Percentiles rank a stretch among this genome's conserved stretches.
Evolutionary conservation across 1,140 invertebrate species (phyloP).

Genomic region (Eurosta solidaginis): DNA sequence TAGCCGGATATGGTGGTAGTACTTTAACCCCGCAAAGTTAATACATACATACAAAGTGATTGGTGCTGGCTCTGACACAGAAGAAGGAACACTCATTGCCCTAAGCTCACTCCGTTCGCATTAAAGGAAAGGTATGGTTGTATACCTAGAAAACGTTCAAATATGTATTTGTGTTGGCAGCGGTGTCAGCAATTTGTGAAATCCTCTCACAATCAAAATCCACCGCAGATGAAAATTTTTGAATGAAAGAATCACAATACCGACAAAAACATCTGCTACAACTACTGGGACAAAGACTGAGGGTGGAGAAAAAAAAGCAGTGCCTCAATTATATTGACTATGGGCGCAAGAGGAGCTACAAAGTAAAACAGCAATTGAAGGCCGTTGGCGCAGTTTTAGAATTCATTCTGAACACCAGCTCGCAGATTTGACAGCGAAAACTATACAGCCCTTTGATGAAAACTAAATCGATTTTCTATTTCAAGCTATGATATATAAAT

Average conservation of each 20-base stretch:
- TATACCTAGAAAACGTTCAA: not conserved
- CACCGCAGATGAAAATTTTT: constrained; percentile 46
- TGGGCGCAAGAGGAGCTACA: not conserved
- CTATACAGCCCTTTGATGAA: not conserved
- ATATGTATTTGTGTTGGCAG: constrained; percentile 32
- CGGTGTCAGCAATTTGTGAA: constrained; percentile 57
- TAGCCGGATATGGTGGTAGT: not conserved
- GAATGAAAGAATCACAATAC: not conserved
- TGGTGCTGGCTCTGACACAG: not conserved
- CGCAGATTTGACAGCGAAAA: not conserved
- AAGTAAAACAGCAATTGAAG: not conserved
- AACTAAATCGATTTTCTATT: constrained; percentile 21
- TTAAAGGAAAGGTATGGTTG: not conserved
- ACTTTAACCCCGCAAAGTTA: too few relatives aligned
- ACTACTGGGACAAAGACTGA: not conserved
- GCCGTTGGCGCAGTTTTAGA: not conserved
- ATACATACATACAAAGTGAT: too few relatives aligned
- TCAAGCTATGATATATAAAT: not conserved
- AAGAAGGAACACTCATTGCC: not conserved
- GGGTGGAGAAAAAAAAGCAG: not conserved
- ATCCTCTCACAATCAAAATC: constrained; percentile 60
- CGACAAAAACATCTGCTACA: constrained; percentile 13
- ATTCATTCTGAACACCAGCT: not conserved
- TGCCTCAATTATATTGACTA: not conserved
- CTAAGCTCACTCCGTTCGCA: not conserved